Evolutionary conservation across 2,113 vertebrate genomes (phyloP).

Genomic region (Epinephelus cyanopodus): DNA sequence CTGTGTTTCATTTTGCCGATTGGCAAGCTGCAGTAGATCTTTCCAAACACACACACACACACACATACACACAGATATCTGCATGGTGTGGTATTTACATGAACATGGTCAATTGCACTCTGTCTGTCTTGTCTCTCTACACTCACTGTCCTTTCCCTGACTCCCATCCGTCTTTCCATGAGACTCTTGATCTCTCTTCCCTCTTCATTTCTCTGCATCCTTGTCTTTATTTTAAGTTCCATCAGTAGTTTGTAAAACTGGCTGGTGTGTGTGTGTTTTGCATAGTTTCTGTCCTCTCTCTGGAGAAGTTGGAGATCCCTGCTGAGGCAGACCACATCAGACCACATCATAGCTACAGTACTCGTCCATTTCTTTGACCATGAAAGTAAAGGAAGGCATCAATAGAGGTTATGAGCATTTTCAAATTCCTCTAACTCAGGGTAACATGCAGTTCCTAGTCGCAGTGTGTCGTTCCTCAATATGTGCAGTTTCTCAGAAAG

Average conservation of each 20-base stretch:
- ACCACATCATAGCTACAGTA: slow-evolving; percentile 9
- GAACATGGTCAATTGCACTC: slow-evolving; percentile 56
- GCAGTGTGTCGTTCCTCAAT: neutral
- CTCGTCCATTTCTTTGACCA: neutral
- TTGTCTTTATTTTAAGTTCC: slow-evolving; percentile 32
- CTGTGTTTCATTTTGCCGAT: slow-evolving; percentile 66
- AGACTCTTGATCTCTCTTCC: slow-evolving; percentile 20
- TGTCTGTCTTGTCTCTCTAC: slow-evolving; percentile 51
- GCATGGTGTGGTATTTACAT: slow-evolving; percentile 55
- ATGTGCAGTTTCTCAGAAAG: slow-evolving; percentile 16
- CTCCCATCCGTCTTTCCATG: slow-evolving; percentile 53
- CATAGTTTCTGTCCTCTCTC: slow-evolving; percentile 3
- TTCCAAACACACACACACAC: slow-evolving; percentile 14
- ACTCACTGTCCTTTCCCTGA: slow-evolving; percentile 66
- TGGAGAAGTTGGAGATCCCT: slow-evolving; percentile 13
- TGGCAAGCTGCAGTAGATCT: slow-evolving; percentile 45
- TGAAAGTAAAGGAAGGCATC: neutral
- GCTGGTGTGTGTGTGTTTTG: neutral
- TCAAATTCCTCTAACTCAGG: neutral
- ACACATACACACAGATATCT: slow-evolving; percentile 19
- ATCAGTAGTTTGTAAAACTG: slow-evolving; percentile 17
- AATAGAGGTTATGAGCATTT: slow-evolving; percentile 1
- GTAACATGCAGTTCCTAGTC: neutral
- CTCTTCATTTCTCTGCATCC: slow-evolving; percentile 5
- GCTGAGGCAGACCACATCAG: slow-evolving; percentile 17